Percentiles rank a stretch among this genome's conserved stretches.
These are phyloP conservation scores for Alouatta palliata DNA, from an alignment of 2,113 vertebrate genomes.

Conservation along the genomic window DNA sequence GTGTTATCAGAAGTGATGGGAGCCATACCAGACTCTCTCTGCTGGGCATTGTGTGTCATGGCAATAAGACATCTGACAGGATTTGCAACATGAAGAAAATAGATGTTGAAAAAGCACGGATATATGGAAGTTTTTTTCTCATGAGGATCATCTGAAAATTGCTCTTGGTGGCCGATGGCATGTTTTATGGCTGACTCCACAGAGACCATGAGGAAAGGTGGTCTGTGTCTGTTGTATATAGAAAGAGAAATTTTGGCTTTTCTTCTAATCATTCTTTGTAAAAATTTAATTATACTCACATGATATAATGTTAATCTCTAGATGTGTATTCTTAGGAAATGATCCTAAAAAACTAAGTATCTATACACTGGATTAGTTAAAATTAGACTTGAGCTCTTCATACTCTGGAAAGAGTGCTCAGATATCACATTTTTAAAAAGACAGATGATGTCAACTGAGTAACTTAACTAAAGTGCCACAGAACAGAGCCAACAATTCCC, in stretches of 20 bases:
- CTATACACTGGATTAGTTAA: neutral
- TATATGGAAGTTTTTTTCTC: neutral
- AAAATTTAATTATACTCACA: neutral
- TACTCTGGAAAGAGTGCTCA: neutral
- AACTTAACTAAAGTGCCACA: neutral
- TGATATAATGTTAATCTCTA: neutral
- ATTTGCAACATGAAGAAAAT: slow-evolving; percentile 53
- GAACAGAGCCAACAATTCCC: neutral
- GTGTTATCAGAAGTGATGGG: slow-evolving; percentile 27
- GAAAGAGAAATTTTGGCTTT: slow-evolving; percentile 4
- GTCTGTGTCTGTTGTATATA: neutral
- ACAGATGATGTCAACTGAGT: slow-evolving; percentile 5
- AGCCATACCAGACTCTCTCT: neutral
- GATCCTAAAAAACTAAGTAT: neutral
- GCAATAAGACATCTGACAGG: neutral
- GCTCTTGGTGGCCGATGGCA: neutral
- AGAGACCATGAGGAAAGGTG: neutral
- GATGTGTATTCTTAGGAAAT: slow-evolving; percentile 36
- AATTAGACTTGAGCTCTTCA: neutral
- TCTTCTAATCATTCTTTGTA: neutral
- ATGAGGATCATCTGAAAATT: slow-evolving; percentile 17
- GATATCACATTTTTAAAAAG: slow-evolving; percentile 40
- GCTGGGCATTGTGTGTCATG: neutral
- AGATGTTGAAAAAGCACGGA: slow-evolving; percentile 52
- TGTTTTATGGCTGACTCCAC: slow-evolving; percentile 8